Conservation (phyloP, 2,888 invertebrate species). For the Calameuta idolon region DNA sequence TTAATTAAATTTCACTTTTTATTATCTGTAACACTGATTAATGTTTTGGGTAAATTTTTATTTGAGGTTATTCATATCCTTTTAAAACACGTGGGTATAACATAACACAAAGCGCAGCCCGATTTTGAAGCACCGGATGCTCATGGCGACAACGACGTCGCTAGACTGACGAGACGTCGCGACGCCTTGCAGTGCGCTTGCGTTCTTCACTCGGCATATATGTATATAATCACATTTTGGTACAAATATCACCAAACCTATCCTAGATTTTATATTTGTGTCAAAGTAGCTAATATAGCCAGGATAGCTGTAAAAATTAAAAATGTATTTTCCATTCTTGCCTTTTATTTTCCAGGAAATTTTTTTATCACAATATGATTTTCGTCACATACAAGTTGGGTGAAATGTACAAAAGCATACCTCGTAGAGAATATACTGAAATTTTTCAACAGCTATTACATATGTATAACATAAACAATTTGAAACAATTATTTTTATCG, state of each 20-base stretch:
- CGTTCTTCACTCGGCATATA: slow-evolving; percentile 17
- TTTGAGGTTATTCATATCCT: no score
- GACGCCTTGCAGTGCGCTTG: slow-evolving; percentile 28
- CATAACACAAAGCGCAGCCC: not conserved
- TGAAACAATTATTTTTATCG: not conserved
- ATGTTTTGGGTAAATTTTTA: no score
- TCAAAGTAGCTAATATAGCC: not conserved
- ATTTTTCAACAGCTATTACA: not conserved
- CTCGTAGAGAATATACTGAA: not conserved
- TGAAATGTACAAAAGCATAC: not conserved
- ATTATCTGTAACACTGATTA: no score
- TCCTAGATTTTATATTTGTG: no score
- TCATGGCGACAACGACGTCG: slow-evolving; percentile 18
- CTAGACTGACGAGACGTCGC: slow-evolving; percentile 35
- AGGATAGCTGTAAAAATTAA: not conserved
- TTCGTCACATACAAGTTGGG: not conserved
- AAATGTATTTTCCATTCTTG: not conserved
- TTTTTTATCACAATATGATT: not conserved
- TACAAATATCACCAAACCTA: no score
- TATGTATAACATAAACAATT: not conserved
- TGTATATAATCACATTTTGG: no score
- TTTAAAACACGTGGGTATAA: no score
- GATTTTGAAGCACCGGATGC: slow-evolving; percentile 29
- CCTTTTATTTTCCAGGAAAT: not conserved
- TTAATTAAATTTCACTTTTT: no score